Conservation (phyloP, 2,113 vertebrate genomes). For the Cebus imitator region DNA sequence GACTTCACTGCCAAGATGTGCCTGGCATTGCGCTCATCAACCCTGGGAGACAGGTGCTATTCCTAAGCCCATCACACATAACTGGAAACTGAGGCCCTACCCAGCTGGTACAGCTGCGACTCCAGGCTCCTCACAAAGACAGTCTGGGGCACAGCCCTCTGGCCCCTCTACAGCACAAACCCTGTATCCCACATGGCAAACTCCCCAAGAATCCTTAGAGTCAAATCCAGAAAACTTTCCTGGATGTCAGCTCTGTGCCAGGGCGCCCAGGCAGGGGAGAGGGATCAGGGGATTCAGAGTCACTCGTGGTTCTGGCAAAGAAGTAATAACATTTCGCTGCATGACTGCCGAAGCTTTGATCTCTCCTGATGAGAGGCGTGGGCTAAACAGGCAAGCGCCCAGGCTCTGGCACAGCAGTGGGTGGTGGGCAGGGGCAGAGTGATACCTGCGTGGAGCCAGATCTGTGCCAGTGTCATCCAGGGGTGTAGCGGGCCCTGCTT, state of each 20-base stretch:
- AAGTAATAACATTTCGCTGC: not conserved
- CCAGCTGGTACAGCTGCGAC: not conserved
- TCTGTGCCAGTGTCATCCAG: conserved; percentile 99
- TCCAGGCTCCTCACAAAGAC: not conserved
- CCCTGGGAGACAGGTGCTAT: not conserved
- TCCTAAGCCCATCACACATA: not conserved
- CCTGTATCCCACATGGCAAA: accelerated
- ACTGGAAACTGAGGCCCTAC: not conserved
- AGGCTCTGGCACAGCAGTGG: not conserved
- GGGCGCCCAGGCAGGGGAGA: not conserved
- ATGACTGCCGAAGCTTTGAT: not conserved
- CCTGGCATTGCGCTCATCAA: not conserved
- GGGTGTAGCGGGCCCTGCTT: conserved; percentile 97
- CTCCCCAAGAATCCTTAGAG: not conserved
- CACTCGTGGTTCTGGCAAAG: not conserved
- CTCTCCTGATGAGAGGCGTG: not conserved
- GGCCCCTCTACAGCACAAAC: not conserved
- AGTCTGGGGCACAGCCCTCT: not conserved
- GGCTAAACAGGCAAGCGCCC: not conserved
- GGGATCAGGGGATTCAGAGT: not conserved
- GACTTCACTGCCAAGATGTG: not conserved
- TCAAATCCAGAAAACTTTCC: not conserved
- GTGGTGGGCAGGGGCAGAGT: not conserved
- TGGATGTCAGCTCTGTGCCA: not conserved
- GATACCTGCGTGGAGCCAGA: conserved; percentile 98